Evolutionary conservation across 2,888 invertebrate genomes (phyloP).

Genomic region (Sesamia inferens): DNA sequence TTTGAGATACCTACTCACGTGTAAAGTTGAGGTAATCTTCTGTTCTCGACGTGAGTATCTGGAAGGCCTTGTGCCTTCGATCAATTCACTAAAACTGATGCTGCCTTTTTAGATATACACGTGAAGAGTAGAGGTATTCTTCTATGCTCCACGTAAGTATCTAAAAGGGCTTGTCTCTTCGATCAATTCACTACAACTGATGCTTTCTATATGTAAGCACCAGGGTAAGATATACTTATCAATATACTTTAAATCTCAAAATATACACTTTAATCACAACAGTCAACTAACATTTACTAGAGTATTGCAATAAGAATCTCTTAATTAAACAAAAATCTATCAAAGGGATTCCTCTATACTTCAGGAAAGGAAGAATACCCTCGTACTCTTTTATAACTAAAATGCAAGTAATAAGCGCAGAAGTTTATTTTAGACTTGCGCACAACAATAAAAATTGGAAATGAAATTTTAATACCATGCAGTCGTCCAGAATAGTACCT

Average conservation of each 20-base stretch:
- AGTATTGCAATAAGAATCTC: conserved; percentile 16
- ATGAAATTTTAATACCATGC: conserved; percentile 6
- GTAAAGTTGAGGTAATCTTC: too few relatives aligned
- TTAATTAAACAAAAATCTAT: conserved; percentile 31
- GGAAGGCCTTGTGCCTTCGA: background rate
- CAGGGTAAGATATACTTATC: too few relatives aligned
- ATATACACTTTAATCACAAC: background rate
- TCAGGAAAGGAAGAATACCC: background rate
- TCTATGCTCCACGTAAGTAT: background rate
- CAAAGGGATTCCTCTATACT: conserved; percentile 39
- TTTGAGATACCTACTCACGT: too few relatives aligned
- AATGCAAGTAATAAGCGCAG: conserved; percentile 36
- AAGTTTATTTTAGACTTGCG: conserved; percentile 26
- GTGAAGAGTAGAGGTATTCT: too few relatives aligned
- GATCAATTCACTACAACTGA: background rate
- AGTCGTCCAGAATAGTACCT: conserved; percentile 6
- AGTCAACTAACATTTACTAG: conserved; percentile 8
- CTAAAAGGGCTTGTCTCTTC: background rate
- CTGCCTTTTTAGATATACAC: too few relatives aligned
- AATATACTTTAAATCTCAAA: background rate
- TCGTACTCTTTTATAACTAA: conserved; percentile 11
- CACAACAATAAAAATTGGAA: conserved; percentile 16
- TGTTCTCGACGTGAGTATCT: background rate
- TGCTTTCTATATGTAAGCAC: too few relatives aligned
- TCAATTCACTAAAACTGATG: background rate